A percentile compares a stretch with the other conserved stretches of the same genome.
Conservation (phyloP, 2,888 invertebrate species). For the Pycnomerus fuliginosus region DNA sequence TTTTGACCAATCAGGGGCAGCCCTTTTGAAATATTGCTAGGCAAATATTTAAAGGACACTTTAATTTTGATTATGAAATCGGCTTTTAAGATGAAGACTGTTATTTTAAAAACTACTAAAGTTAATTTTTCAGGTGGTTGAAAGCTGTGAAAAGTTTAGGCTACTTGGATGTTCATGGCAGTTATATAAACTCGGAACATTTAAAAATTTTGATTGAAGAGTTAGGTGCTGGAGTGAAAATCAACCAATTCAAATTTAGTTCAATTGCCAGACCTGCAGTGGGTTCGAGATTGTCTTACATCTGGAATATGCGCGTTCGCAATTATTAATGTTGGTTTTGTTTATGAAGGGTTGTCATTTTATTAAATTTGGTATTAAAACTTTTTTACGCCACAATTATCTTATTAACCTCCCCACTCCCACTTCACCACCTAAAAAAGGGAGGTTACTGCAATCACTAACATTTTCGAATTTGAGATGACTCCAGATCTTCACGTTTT, state of each 20-base stretch:
- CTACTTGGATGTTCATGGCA: conserved; percentile 82
- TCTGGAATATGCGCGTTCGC: conserved; percentile 86
- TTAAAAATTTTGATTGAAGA: conserved; percentile 57
- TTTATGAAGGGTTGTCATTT: too few species aligned
- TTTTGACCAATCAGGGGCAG: too few species aligned
- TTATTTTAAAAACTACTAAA: background rate
- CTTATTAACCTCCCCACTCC: too few species aligned
- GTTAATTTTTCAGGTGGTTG: conserved; percentile 46
- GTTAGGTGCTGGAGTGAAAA: conserved; percentile 60
- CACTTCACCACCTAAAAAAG: too few species aligned
- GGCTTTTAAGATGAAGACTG: background rate
- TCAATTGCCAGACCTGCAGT: conserved; percentile 89
- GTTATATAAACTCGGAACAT: conserved; percentile 64
- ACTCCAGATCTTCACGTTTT: too few species aligned
- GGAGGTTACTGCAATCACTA: too few species aligned
- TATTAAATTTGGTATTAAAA: too few species aligned
- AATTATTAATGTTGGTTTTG: too few species aligned
- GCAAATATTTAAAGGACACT: too few species aligned
- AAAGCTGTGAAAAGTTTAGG: conserved; percentile 64
- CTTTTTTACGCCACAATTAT: too few species aligned
- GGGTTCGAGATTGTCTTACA: conserved; percentile 80
- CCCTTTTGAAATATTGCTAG: too few species aligned
- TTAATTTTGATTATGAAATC: background rate
- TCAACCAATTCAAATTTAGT: conserved; percentile 78
- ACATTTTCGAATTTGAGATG: too few species aligned